Conservation (phyloP, 2,113 vertebrate species). For the Eulacestoma nigropectus region DNA sequence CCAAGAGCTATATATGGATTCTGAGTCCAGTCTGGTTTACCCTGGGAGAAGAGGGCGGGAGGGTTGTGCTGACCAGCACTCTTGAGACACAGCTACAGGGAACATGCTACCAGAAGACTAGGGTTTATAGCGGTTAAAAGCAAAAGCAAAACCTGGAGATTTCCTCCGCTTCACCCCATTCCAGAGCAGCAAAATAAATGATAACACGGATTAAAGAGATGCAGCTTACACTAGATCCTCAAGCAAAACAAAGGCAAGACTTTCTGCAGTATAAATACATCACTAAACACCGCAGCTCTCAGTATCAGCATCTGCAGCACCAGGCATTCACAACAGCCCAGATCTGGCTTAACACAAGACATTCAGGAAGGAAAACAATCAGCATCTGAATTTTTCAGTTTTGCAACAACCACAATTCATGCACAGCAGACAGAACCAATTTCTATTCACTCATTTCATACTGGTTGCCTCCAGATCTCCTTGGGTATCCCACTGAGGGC, state of each 20-base stretch:
- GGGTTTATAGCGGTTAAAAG: not conserved
- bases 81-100: not conserved
- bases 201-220: not conserved
- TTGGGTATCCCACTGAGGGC: not conserved
- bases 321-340: not conserved
- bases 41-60: not conserved
- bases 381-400: not conserved
- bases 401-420: not conserved
- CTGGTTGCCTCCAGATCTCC: not conserved
- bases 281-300: not conserved
- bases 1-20: slow-evolving; percentile 50
- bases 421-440: not conserved
- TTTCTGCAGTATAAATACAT: not conserved
- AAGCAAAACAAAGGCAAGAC: not conserved
- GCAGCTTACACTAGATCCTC: not conserved
- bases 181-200: not conserved
- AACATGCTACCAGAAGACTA: not conserved
- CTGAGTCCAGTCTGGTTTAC: not conserved
- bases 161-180: not conserved
- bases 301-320: not conserved
- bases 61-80: not conserved
- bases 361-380: not conserved
- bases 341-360: not conserved
- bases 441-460: not conserved
- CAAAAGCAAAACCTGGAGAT: not conserved